These are phyloP conservation scores for Sycophila sp. DNA, from an alignment of 1,140 invertebrate genomes.

Conservation along the genomic window DNA sequence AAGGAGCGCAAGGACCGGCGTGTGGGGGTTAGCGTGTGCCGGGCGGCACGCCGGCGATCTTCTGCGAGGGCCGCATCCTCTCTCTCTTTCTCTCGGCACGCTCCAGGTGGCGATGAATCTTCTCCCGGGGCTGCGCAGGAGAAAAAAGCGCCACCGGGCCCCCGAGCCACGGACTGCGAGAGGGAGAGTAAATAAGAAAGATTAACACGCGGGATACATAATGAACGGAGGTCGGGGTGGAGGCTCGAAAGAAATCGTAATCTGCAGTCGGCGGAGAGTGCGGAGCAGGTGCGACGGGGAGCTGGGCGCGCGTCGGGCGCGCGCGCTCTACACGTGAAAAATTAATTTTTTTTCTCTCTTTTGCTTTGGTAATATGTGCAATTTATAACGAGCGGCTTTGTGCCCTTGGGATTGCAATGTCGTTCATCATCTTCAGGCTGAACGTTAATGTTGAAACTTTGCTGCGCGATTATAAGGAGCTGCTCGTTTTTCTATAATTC, in stretches of 20 bases:
- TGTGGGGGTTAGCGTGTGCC: conserved; percentile 1
- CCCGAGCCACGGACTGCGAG: not conserved
- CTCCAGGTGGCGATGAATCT: conserved; percentile 30
- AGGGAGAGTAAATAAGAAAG: not conserved
- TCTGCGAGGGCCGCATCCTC: no score
- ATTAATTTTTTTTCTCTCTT: not conserved
- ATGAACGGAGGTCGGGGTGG: not conserved
- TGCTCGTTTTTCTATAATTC: no score
- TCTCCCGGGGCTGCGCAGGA: not conserved
- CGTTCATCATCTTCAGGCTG: no score
- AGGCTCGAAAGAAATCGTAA: not conserved
- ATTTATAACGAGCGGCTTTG: not conserved
- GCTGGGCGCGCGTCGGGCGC: no score
- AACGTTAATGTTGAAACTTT: not conserved
- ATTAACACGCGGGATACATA: not conserved
- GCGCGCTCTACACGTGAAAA: not conserved
- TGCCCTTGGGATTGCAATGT: no score
- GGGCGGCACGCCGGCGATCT: not conserved
- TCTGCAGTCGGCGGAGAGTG: not conserved
- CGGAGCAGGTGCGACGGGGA: not conserved
- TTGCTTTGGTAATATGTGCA: not conserved
- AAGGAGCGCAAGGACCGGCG: not conserved
- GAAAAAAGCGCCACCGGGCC: not conserved
- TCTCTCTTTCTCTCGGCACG: not conserved
- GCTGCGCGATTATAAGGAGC: no score